These are phyloP conservation scores for Galeopterus variegatus DNA, from an alignment of 2,113 vertebrate species.

Conservation along the genomic window DNA sequence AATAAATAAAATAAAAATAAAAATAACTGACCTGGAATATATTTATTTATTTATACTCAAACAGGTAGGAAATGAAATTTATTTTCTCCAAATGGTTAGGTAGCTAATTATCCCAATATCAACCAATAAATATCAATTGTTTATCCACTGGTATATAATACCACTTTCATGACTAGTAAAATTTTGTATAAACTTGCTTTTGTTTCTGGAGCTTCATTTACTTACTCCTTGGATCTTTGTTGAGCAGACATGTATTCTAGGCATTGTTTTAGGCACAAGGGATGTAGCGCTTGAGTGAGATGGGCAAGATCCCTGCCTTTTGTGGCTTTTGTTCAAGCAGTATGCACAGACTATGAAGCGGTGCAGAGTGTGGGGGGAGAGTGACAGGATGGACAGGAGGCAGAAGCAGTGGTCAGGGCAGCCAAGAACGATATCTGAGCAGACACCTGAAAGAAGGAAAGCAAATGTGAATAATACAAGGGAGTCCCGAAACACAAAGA, in stretches of 20 bases:
- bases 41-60: background rate
- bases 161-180: background rate
- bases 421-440: background rate
- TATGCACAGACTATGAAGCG: background rate
- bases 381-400: fast-evolving
- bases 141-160: background rate
- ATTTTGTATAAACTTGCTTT: background rate
- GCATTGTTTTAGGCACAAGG: background rate
- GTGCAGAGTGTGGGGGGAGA: no score
- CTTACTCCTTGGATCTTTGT: background rate
- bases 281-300: background rate
- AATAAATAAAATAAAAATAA: no score
- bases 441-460: background rate
- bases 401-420: background rate
- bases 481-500: background rate
- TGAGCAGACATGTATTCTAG: background rate
- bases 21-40: background rate
- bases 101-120: background rate
- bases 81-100: background rate
- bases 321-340: background rate
- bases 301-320: background rate
- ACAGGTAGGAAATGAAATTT: background rate
- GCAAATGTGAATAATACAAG: background rate
- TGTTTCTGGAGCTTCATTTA: background rate
- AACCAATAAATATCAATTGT: background rate